These are phyloP conservation scores for Leucozona laternaria DNA, from an alignment of 2,888 invertebrate genomes.

Conservation along the genomic window DNA sequence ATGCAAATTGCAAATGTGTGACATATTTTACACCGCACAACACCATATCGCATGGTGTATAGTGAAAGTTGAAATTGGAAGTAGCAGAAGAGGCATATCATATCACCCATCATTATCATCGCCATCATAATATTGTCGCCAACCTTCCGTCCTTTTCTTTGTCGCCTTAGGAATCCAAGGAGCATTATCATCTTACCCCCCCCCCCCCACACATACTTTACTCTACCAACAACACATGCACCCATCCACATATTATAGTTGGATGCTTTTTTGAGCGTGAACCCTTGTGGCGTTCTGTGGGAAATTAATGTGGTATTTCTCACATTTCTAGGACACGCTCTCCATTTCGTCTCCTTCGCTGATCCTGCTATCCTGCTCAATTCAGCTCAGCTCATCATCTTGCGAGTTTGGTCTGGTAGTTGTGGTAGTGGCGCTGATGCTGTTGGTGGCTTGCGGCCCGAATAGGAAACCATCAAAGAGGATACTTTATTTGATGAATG, in stretches of 20 bases:
- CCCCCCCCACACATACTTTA: not conserved
- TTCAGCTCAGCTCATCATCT: conserved; percentile 20
- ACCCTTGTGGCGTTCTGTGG: conserved; percentile 66
- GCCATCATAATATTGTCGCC: conserved; percentile 47
- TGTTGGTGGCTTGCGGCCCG: conserved; percentile 28
- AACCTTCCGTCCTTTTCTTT: conserved; percentile 52
- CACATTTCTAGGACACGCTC: conserved; percentile 54
- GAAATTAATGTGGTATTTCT: conserved; percentile 71
- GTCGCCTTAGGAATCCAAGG: conserved; percentile 41
- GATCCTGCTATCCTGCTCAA: too few relatives aligned
- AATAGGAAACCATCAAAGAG: conserved; percentile 64
- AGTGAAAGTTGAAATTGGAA: conserved; percentile 30
- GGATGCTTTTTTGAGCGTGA: conserved; percentile 48
- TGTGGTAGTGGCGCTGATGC: conserved; percentile 18
- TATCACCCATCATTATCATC: conserved; percentile 64
- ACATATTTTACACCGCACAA: conserved; percentile 61
- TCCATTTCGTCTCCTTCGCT: not conserved
- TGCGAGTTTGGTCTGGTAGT: conserved; percentile 2
- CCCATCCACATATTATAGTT: conserved; percentile 6
- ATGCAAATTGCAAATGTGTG: conserved; percentile 72
- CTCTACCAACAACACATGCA: not conserved
- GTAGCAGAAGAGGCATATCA: conserved; percentile 55
- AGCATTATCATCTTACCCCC: not conserved
- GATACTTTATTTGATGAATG: conserved; percentile 73
- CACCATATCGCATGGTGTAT: not conserved